Evolutionary conservation across 2,888 invertebrate species (phyloP).

Genomic region (Ornithoptera alexandrae): DNA sequence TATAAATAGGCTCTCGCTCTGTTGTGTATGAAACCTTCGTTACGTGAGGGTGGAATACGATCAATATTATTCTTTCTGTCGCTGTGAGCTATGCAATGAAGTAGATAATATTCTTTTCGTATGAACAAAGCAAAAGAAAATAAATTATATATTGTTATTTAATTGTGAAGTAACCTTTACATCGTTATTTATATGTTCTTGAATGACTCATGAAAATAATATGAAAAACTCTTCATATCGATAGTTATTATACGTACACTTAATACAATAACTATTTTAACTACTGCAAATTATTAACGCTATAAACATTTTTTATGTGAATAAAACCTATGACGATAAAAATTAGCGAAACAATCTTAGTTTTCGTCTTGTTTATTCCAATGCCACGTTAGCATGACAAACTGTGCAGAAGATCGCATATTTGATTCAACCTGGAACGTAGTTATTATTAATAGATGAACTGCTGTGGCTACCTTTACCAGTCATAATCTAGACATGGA

Average conservation of each 20-base stretch:
- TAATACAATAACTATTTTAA: background rate
- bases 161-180: background rate
- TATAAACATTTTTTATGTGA: conserved; percentile 4
- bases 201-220: too few relatives aligned
- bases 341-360: conserved; percentile 8
- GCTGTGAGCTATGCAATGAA: background rate
- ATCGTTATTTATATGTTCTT: background rate
- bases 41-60: background rate
- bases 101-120: background rate
- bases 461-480: background rate
- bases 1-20: background rate
- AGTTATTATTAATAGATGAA: background rate
- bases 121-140: background rate
- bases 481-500: background rate
- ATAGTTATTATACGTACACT: background rate
- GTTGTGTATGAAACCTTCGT: background rate
- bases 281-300: background rate
- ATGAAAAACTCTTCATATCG: too few relatives aligned
- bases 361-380: conserved; percentile 13
- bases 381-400: conserved; percentile 13
- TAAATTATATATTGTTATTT: too few relatives aligned
- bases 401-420: conserved; percentile 7
- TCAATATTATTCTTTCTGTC: background rate
- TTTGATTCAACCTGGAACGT: conserved; percentile 1
- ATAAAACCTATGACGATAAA: conserved; percentile 14